phyloP scores from a whole-genome alignment of 2,888 invertebrate genomes.

The Mimas tiliae region DNA sequence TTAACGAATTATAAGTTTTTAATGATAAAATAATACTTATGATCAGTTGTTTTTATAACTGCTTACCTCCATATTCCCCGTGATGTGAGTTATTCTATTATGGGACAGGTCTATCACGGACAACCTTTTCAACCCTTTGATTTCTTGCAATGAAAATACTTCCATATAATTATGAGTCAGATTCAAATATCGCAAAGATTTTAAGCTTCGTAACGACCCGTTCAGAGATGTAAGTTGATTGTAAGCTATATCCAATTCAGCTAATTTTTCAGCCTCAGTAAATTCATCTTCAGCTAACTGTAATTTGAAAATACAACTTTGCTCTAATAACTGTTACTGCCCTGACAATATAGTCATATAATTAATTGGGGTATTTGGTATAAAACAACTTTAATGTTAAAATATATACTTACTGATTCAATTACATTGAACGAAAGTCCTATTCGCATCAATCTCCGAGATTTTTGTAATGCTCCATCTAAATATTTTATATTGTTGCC shows the following conservation, averaged over 20 bases:
- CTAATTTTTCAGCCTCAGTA: constrained; percentile 87
- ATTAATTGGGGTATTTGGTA: not conserved
- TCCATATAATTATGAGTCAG: constrained; percentile 90
- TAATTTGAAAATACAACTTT: constrained; percentile 33
- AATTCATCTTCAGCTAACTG: constrained; percentile 91
- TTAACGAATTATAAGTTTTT: not conserved
- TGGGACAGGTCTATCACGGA: constrained; percentile 90
- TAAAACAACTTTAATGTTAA: not conserved
- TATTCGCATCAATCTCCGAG: constrained; percentile 86
- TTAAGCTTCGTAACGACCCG: constrained; percentile 88
- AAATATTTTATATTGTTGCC: constrained; percentile 89
- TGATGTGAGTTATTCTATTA: constrained; percentile 88
- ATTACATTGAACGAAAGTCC: constrained; percentile 90
- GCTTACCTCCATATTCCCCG: constrained; percentile 87
- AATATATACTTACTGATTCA: constrained; percentile 84
- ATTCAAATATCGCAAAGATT: constrained; percentile 88
- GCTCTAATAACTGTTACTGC: no score
- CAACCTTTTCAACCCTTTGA: constrained; percentile 89
- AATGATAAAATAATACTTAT: not conserved
- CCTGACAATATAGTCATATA: no score
- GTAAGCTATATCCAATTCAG: constrained; percentile 88
- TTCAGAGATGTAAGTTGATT: constrained; percentile 90
- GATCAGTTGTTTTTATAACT: not conserved
- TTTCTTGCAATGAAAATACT: constrained; percentile 92
- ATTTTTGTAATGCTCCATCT: constrained; percentile 89